These are phyloP conservation scores for Carposina sasakii DNA, from an alignment of 1,140 invertebrate genomes.

Conservation along the genomic window DNA sequence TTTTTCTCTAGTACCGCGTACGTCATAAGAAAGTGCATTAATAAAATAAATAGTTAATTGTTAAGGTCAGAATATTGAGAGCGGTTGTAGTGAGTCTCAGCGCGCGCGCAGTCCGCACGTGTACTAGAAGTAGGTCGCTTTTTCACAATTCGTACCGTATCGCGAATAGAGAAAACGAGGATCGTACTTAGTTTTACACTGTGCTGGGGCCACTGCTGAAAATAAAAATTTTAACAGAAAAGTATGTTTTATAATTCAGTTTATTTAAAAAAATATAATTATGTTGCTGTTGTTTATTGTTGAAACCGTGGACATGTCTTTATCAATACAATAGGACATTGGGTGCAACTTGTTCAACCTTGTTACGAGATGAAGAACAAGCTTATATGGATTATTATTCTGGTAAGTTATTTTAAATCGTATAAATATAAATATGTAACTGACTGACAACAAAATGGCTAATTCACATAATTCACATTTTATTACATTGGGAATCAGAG, in stretches of 20 bases:
- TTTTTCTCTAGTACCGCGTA: conserved; percentile 25
- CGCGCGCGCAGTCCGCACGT: conserved; percentile 61
- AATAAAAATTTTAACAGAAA: neutral
- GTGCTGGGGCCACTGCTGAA: conserved; percentile 10
- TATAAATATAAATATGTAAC: no score
- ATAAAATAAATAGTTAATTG: conserved; percentile 68
- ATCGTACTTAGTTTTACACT: conserved; percentile 61
- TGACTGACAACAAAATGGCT: no score
- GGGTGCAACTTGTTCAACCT: conserved; percentile 32
- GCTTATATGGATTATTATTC: conserved; percentile 50
- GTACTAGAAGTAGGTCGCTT: conserved; percentile 66
- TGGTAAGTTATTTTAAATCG: conserved; percentile 41
- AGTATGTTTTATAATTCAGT: neutral
- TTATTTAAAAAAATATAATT: conserved; percentile 20
- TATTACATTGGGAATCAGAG: no score
- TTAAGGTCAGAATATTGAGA: conserved; percentile 56
- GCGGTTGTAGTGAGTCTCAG: conserved; percentile 51
- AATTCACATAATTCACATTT: no score
- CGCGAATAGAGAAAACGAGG: conserved; percentile 51
- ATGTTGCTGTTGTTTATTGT: conserved; percentile 55
- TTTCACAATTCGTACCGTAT: conserved; percentile 45
- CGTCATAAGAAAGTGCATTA: conserved; percentile 69
- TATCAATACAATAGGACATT: conserved; percentile 61
- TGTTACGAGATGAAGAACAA: conserved; percentile 59
- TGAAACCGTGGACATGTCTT: conserved; percentile 63